Evolutionary conservation across 2,797 vertebrate species (phyloP).

Genomic region (Acanthiza pusilla): DNA sequence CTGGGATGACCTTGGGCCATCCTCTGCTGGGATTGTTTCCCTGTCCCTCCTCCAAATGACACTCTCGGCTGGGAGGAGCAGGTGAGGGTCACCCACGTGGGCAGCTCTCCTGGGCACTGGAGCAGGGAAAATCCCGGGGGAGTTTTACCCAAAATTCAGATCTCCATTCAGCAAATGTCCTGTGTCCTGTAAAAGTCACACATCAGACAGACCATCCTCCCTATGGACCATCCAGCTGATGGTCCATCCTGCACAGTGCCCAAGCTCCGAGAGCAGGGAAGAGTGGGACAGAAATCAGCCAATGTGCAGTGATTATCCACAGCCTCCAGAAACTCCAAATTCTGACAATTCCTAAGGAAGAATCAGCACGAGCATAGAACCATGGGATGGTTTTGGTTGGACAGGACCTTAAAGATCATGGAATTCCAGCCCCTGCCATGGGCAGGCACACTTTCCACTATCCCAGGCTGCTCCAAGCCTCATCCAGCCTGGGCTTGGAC

Average conservation of each 20-base stretch:
- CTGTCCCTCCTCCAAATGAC: no score
- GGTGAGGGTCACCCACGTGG: background rate
- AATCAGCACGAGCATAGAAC: background rate
- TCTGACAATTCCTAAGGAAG: background rate
- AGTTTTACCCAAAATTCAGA: background rate
- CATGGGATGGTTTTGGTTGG: background rate
- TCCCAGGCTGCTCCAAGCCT: accelerated
- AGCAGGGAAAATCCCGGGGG: background rate
- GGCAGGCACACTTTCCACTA: accelerated
- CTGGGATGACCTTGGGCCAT: background rate
- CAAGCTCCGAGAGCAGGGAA: background rate
- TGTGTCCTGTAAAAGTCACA: background rate
- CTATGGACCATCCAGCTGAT: background rate
- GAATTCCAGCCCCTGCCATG: background rate
- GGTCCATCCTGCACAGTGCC: background rate
- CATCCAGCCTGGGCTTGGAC: accelerated
- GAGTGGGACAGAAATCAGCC: background rate
- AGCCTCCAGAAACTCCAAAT: background rate
- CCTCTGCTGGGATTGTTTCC: background rate
- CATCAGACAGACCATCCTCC: background rate
- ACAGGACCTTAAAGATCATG: background rate
- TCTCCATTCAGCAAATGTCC: accelerated
- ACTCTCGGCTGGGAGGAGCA: background rate
- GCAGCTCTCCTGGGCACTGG: background rate
- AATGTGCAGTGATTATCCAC: background rate